Percentiles rank a stretch among this genome's conserved stretches.
These are phyloP conservation scores for Hypotaenidia okinawae DNA, from an alignment of 2,797 vertebrate species.

Conservation along the genomic window DNA sequence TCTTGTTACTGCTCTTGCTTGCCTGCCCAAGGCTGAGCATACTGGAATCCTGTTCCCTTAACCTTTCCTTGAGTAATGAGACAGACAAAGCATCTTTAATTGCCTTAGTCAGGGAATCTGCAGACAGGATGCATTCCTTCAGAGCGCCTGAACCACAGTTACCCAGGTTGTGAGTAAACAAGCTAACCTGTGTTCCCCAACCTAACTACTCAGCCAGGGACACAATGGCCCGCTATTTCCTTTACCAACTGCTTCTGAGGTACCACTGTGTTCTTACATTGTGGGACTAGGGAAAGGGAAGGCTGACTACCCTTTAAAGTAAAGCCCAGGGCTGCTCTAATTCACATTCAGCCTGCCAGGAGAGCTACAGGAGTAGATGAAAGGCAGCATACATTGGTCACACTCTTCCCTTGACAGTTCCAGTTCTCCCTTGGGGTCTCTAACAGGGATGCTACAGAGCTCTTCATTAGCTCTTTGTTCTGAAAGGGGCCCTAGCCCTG, in stretches of 20 bases:
- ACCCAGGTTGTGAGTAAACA: neutral
- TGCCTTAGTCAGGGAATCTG: neutral
- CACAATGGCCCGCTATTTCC: neutral
- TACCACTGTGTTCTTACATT: neutral
- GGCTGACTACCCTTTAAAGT: neutral
- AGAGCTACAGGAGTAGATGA: neutral
- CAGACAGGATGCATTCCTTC: neutral
- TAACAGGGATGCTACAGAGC: neutral
- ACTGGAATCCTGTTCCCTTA: neutral
- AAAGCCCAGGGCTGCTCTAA: neutral
- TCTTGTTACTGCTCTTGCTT: conserved; percentile 13
- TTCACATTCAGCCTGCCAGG: neutral
- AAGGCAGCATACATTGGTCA: neutral
- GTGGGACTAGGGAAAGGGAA: neutral
- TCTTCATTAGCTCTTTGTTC: neutral
- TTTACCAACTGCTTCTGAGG: neutral
- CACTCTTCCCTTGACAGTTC: neutral
- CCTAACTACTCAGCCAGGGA: neutral
- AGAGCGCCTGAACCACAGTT: neutral
- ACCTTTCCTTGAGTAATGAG: conserved; percentile 4
- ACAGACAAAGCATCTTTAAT: conserved; percentile 15
- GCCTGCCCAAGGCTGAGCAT: conserved; percentile 8
- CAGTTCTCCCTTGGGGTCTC: neutral
- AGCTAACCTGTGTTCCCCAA: neutral
- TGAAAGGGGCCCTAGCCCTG: neutral